Evolutionary conservation across 2,113 vertebrate genomes (phyloP).

Genomic region (Herpetotheres cachinnans): DNA sequence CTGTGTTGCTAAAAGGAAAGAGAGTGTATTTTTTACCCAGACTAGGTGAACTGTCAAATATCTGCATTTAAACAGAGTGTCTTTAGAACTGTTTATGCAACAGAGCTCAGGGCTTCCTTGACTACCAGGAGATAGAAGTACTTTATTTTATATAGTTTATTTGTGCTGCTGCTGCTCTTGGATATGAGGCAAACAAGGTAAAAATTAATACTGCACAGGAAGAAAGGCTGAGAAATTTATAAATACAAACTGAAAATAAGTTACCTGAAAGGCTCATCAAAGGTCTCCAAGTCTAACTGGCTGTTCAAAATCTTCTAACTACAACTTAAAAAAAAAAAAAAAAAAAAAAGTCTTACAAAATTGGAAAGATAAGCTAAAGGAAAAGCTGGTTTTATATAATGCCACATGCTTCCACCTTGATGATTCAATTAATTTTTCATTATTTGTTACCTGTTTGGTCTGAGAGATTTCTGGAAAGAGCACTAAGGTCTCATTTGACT

Average conservation of each 20-base stretch:
- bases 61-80: background rate
- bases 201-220: background rate
- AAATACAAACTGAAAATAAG: background rate
- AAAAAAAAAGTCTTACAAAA: background rate
- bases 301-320: background rate
- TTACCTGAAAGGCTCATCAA: background rate
- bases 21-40: background rate
- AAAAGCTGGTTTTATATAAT: background rate
- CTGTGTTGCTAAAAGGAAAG: background rate
- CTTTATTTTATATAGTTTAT: background rate
- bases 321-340: background rate
- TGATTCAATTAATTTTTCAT: background rate
- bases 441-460: background rate
- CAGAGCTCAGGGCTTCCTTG: background rate
- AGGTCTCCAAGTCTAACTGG: background rate
- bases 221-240: background rate
- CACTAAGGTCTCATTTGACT: background rate
- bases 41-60: background rate
- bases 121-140: background rate
- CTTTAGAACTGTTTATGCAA: background rate
- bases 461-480: background rate
- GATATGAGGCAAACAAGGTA: background rate
- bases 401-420: background rate
- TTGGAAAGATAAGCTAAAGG: background rate
- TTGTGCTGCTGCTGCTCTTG: background rate